Evolutionary conservation across 2,888 invertebrate genomes (phyloP).

Genomic region (Temnothorax ravouxi): DNA sequence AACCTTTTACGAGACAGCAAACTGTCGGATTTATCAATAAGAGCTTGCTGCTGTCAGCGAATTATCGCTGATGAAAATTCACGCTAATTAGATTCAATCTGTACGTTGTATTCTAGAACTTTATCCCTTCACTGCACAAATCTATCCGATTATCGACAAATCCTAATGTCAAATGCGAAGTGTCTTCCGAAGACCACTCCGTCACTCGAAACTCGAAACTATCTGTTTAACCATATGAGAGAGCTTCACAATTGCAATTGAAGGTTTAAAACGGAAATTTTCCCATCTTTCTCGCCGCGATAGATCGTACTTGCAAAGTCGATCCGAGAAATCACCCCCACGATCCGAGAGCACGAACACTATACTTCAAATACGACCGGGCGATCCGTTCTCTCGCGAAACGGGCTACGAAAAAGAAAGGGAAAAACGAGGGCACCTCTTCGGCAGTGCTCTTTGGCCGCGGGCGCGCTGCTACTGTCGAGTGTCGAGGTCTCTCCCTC

Average conservation of each 20-base stretch:
- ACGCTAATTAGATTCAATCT: slow-evolving; percentile 26
- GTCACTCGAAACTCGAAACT: not conserved
- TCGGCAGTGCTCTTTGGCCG: slow-evolving; percentile 51
- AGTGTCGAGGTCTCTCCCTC: slow-evolving; percentile 63
- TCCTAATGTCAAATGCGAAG: not conserved
- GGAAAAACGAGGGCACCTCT: slow-evolving; percentile 53
- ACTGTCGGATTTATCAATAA: slow-evolving; percentile 19
- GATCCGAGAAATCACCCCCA: not conserved
- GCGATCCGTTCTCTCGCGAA: not conserved
- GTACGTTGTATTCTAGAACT: not conserved
- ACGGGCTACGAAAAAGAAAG: slow-evolving; percentile 4
- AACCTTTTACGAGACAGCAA: not conserved
- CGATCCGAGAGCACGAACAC: not conserved
- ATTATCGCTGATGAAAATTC: not conserved
- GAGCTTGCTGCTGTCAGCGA: too few relatives aligned
- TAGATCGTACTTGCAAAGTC: not conserved
- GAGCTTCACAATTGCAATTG: not conserved
- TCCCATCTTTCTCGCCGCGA: not conserved
- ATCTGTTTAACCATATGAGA: not conserved
- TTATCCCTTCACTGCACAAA: not conserved
- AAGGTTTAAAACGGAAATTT: not conserved
- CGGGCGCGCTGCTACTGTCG: slow-evolving; percentile 69
- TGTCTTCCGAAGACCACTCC: not conserved
- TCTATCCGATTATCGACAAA: slow-evolving; percentile 4
- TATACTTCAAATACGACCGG: slow-evolving; percentile 2